phyloP scores from a whole-genome alignment of 2,888 invertebrate species.

The Creontiades dilutus region DNA sequence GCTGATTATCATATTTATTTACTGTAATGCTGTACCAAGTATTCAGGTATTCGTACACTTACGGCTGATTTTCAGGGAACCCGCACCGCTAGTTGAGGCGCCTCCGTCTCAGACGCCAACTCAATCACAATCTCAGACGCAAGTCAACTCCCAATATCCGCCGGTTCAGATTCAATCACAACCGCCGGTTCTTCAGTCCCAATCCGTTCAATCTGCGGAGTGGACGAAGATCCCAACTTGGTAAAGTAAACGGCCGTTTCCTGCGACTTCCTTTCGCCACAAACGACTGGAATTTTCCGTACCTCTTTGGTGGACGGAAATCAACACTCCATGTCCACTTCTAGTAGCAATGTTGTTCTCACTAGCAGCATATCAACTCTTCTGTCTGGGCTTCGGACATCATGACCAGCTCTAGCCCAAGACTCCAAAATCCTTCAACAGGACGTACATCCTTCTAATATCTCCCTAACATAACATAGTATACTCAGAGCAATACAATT shows the following conservation, averaged over 20 bases:
- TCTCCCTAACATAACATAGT: too few species aligned
- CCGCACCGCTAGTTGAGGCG: slow-evolving; percentile 29
- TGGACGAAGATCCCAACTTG: slow-evolving; percentile 64
- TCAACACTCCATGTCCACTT: neutral
- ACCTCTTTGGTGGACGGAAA: neutral
- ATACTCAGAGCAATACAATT: too few species aligned
- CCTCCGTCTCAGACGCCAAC: neutral
- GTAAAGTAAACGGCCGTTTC: slow-evolving; percentile 32
- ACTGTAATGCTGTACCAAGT: too few species aligned
- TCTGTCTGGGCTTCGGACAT: too few species aligned
- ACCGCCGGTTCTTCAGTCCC: slow-evolving; percentile 10
- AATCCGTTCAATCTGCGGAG: slow-evolving; percentile 17
- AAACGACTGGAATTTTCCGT: slow-evolving; percentile 6
- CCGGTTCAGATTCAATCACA: slow-evolving; percentile 18
- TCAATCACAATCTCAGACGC: slow-evolving; percentile 12
- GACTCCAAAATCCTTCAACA: neutral
- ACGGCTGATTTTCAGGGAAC: slow-evolving; percentile 58
- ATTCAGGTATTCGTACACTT: too few species aligned
- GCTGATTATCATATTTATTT: too few species aligned
- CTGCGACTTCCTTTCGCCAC: too few species aligned
- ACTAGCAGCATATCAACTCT: neutral
- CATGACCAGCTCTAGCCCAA: too few species aligned
- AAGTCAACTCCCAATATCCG: neutral
- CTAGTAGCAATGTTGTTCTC: too few species aligned
- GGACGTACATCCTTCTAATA: too few species aligned